A percentile compares a stretch with the other conserved stretches of the same genome.
These are phyloP conservation scores for Danaus melanippus DNA, from an alignment of 1,140 invertebrate genomes.

Conservation along the genomic window DNA sequence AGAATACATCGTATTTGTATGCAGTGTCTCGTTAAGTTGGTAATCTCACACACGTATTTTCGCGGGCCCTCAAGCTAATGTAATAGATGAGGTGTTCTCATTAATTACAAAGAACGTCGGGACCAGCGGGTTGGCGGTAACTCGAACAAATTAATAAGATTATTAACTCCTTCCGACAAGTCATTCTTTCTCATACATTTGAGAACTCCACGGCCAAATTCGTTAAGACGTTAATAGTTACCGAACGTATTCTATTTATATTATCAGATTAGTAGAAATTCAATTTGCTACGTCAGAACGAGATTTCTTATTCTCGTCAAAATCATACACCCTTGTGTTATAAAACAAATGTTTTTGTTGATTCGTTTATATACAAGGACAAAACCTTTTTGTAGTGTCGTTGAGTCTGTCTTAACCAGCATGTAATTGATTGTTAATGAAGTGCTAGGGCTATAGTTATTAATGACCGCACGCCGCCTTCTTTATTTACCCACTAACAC, in stretches of 20 bases:
- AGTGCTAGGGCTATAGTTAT: constrained; percentile 65
- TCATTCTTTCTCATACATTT: constrained; percentile 43
- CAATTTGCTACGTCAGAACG: no score
- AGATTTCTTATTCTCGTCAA: no score
- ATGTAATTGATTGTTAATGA: constrained; percentile 68
- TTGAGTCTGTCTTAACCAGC: constrained; percentile 24
- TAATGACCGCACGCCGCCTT: constrained; percentile 60
- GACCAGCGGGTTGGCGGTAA: constrained; percentile 54
- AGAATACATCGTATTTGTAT: constrained; percentile 6
- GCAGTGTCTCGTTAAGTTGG: constrained; percentile 40
- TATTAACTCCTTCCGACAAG: constrained; percentile 68
- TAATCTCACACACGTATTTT: constrained; percentile 50
- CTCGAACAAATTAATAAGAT: constrained; percentile 65
- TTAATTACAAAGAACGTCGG: constrained; percentile 70
- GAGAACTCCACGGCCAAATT: not conserved
- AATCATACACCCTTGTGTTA: no score
- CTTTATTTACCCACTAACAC: constrained; percentile 63
- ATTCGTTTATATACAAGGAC: constrained; percentile 2
- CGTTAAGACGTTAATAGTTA: no score
- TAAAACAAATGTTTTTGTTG: no score
- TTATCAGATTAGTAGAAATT: no score
- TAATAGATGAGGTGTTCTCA: constrained; percentile 69
- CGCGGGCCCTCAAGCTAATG: constrained; percentile 62
- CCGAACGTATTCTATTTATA: no score
- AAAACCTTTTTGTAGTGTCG: constrained; percentile 8